Base-by-base conservation (phyloP, 2,888 invertebrate species). In the Troglohyphantes excavatus region DNA sequence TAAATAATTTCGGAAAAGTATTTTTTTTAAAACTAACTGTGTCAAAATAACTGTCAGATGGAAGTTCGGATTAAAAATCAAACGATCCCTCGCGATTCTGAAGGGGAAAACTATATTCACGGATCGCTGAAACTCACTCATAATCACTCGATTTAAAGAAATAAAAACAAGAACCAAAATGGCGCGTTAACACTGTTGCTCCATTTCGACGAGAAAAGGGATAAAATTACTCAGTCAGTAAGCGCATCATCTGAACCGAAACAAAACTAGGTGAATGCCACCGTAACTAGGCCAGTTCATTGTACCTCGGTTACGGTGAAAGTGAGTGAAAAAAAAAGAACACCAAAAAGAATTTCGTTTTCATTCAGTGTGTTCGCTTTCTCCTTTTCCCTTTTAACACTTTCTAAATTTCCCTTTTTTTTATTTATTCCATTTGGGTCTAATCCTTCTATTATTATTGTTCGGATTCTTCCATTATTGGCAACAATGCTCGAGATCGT, bases 331-430 rank as follows among this genome's bases (percentile, higher is more conserved):
- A n/a, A 53, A 53, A n/a, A 53, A 53, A 33, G n/a, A n/a, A n/a
- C n/a, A n/a, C 5, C 3, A 33, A 33, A 33, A 33, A 33, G 33
- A 33, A 53, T 5, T 53, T 53, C 53, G 53, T 53, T 53, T 53
- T 53, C 53, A 53, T 53, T 53, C 53, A n/a, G n/a, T n/a, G 5
- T 13, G 53, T 6, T 3, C 33, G 33, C 33, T 33, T 33, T 33
- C 33, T 3, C 33, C 33, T 33, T 9, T 33, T 33, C 33, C 33
- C 13, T 53, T 53, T 53, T 6, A 53, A 53, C 53, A 53, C 53
- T 53, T 53, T 53, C 53, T 53, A 53, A 53, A n/a, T 53, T 53
- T 53, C 53, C n/a, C 53, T 53, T 53, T 53, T 53, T 53, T 53
- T 46, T 17, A 17, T 53, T n/a, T 53, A 53, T 53, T 53, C 53